A percentile compares a stretch with the other conserved stretches of the same genome.
Conservation (phyloP, 1,140 invertebrate species). For the Leptopilina boulardi region DNA sequence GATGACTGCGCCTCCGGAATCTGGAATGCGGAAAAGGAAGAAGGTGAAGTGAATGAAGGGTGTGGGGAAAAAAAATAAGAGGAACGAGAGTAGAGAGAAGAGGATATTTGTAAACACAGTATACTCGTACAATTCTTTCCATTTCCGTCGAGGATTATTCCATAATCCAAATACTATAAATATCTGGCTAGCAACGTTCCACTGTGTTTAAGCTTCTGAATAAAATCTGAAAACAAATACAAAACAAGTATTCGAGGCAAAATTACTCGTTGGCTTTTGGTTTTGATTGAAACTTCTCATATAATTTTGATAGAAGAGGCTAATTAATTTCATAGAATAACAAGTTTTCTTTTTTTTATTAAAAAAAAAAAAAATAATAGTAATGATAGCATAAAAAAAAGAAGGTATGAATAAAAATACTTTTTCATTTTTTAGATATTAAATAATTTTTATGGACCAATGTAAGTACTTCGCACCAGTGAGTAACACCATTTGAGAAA, state of each 20-base stretch:
- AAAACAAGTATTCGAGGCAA: constrained; percentile 53
- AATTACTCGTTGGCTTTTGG: constrained; percentile 54
- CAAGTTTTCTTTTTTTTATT: constrained; percentile 36
- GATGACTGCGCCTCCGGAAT: constrained; percentile 38
- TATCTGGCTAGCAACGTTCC: constrained; percentile 61
- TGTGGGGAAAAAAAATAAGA: constrained; percentile 38
- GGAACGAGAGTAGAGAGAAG: constrained; percentile 50
- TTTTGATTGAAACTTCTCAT: background rate
- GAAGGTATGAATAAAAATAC: background rate
- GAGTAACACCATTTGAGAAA: background rate
- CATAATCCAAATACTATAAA: constrained; percentile 74
- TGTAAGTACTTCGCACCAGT: constrained; percentile 33
- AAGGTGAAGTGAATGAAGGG: background rate
- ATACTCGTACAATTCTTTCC: constrained; percentile 54
- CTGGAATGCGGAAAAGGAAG: constrained; percentile 23
- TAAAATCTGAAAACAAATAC: constrained; percentile 66
- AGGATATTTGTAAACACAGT: constrained; percentile 71
- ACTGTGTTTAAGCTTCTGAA: constrained; percentile 51
- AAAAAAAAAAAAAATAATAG: background rate
- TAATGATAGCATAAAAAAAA: background rate
- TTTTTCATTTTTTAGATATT: background rate
- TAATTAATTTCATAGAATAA: constrained; percentile 27
- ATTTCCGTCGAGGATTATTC: constrained; percentile 65
- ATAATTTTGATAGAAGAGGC: background rate
- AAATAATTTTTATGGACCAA: constrained; percentile 4